Base-by-base conservation (phyloP, 2,888 invertebrate genomes). In the Thymelicus acteon region DNA sequence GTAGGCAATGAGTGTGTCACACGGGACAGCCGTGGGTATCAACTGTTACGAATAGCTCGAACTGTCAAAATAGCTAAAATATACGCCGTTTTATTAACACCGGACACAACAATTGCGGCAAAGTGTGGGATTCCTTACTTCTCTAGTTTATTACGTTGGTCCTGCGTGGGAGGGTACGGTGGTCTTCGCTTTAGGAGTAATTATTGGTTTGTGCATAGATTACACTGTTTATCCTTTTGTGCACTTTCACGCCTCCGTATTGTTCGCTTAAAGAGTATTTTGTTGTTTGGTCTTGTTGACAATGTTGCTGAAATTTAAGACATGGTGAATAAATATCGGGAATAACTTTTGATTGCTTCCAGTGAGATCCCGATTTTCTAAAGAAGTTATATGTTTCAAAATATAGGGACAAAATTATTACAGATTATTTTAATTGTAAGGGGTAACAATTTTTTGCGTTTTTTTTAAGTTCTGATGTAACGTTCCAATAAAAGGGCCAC, bases 51-150 rank as follows among this genome's bases (percentile, higher is more conserved):
- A 90, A 91, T 88, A 88, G 90, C 89, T 90, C 78, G 83, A 90
- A 90, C 91, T 92, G 93, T 93, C 93, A 93, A 92, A 92, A 92
- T 92, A 90, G 88, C 85, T 93, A 89, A 92, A 91, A 91, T 93
- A 92, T 92, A 89, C 79, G 84, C 82, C 90, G 89, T 92, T 93
- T 92, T 92, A 92, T 91, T 92, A 92, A 90, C 90, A 87, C 89
- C 82, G 86, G 87, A 87, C 88, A 84, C 86, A 87, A 91, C 91
- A 90, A 91, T 91, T 88, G 91, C 85, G 83, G 84, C 85, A 85
- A 86, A 88, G 89, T 91, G 92, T 93, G 90, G 90, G 90, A 92
- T 90, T 91, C 90, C 89, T 88, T 87, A 87, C 85, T 87, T 82
- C 84, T 80, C 83, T 88, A 88, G 85, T 91, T 91, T 91, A 93